Percentiles rank a stretch among this genome's conserved stretches.
Evolutionary conservation across 2,797 vertebrate genomes (phyloP).

Genomic region (Phoeniculus purpureus): DNA sequence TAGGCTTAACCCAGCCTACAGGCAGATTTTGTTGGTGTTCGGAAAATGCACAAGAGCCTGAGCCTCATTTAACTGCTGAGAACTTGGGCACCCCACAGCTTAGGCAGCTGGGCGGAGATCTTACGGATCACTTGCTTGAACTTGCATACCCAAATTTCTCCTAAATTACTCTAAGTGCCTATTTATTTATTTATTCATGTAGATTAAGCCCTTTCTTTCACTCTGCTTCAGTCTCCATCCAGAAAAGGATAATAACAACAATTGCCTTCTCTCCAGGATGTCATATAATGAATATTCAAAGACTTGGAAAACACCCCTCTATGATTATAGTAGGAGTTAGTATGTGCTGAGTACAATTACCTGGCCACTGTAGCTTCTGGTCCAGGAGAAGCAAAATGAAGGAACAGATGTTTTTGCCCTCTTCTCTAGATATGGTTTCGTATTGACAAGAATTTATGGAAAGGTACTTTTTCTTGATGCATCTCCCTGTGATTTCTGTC

Average conservation of each 20-base stretch:
- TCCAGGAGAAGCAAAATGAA: background rate
- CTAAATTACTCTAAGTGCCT: slow-evolving; percentile 34
- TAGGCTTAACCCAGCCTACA: background rate
- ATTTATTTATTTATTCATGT: slow-evolving; percentile 54
- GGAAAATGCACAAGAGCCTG: background rate
- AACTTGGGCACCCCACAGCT: background rate
- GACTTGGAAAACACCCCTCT: background rate
- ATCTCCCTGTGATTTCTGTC: background rate
- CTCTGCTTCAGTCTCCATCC: background rate
- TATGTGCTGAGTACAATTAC: background rate
- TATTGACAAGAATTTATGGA: background rate
- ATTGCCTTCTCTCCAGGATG: background rate
- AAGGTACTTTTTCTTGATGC: background rate
- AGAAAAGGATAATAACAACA: slow-evolving; percentile 22
- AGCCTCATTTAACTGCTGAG: background rate
- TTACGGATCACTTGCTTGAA: slow-evolving; percentile 37
- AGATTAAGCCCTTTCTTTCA: slow-evolving; percentile 30
- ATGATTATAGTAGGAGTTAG: background rate
- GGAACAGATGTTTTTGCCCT: background rate
- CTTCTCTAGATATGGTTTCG: background rate
- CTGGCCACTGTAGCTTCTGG: background rate
- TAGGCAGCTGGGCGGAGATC: slow-evolving; percentile 4
- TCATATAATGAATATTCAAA: slow-evolving; percentile 35
- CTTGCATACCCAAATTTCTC: slow-evolving; percentile 28
- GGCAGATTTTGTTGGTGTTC: background rate